phyloP scores from a whole-genome alignment of 2,113 vertebrate species.

The Lycaon pictus region DNA sequence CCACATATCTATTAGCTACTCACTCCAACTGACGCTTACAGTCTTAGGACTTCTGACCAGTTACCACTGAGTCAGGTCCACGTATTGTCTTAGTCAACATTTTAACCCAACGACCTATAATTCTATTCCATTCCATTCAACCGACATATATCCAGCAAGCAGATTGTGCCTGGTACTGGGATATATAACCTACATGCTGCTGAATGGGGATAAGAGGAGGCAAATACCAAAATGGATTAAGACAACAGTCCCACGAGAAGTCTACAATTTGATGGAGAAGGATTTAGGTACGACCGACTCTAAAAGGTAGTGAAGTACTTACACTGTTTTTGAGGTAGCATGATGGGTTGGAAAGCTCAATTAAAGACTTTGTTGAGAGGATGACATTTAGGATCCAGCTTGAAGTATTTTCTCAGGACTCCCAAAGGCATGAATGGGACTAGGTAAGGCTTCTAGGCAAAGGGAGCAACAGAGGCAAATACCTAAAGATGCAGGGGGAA shows the following conservation, averaged over 20 bases:
- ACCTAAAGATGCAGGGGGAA: background rate
- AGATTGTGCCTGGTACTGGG: background rate
- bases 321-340: background rate
- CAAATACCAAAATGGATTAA: background rate
- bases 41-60: background rate
- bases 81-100: background rate
- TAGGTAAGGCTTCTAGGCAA: background rate
- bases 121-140: background rate
- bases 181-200: background rate
- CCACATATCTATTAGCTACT: background rate
- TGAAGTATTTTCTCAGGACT: background rate
- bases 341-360: background rate
- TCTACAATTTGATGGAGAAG: background rate
- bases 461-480: background rate
- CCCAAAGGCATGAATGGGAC: background rate
- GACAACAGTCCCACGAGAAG: background rate
- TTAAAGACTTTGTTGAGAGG: background rate
- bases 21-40: background rate
- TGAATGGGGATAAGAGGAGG: background rate
- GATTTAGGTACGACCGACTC: background rate
- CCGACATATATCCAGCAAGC: background rate
- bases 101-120: background rate
- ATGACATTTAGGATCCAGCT: background rate
- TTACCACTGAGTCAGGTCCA: background rate
- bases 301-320: background rate